Percentiles rank a stretch among this genome's conserved stretches.
Conservation (phyloP, 2,113 vertebrate species). For the Pseudopipra pipra region DNA sequence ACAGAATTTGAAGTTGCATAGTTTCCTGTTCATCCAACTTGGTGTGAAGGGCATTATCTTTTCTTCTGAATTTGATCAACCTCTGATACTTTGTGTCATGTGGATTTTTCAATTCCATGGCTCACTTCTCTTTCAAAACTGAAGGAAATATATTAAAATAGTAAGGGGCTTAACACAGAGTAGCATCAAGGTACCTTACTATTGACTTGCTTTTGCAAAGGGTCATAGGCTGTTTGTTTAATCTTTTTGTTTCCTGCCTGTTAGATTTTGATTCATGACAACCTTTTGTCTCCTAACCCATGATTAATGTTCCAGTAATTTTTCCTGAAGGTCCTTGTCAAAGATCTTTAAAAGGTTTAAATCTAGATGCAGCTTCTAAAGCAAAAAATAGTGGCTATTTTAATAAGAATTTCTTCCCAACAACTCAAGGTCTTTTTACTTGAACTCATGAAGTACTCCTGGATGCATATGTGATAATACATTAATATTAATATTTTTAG, state of each 20-base stretch:
- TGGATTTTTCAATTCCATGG: neutral
- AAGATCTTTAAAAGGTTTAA: neutral
- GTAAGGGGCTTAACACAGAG: neutral
- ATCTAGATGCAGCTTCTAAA: neutral
- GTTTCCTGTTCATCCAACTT: neutral
- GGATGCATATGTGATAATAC: neutral
- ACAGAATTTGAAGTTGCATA: neutral
- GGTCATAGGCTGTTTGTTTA: neutral
- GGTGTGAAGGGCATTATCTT: neutral
- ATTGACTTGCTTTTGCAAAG: neutral
- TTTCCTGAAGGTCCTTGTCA: neutral
- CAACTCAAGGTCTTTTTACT: neutral
- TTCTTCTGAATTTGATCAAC: neutral
- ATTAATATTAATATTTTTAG: neutral
- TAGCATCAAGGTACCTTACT: neutral
- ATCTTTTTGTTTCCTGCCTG: neutral
- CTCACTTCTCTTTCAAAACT: neutral
- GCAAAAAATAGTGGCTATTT: neutral
- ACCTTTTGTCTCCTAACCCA: neutral
- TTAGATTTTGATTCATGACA: neutral
- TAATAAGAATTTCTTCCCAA: neutral
- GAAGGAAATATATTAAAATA: neutral
- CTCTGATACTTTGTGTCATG: neutral
- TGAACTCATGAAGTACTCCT: neutral
- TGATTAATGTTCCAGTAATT: neutral